Percentiles rank a stretch among this genome's conserved stretches.
Evolutionary conservation across 2,113 vertebrate genomes (phyloP).

Genomic region (Ptilonorhynchus violaceus): DNA sequence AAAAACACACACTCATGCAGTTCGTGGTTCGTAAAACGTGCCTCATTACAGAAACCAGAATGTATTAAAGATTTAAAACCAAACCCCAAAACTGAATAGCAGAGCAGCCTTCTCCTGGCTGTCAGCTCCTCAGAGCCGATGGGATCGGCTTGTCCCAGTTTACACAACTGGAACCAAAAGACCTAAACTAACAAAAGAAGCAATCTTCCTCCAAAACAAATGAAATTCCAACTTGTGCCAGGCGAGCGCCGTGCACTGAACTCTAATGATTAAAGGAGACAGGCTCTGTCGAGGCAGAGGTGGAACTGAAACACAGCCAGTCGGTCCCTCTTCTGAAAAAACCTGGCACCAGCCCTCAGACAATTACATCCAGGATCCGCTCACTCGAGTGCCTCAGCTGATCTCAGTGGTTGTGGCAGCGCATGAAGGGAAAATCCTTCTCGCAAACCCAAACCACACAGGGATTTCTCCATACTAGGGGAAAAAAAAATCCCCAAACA

Average conservation of each 20-base stretch:
- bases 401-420: conserved; percentile 63
- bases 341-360: conserved; percentile 52
- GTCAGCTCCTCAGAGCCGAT: background rate
- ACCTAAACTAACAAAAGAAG: conserved; percentile 43
- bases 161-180: conserved; percentile 43
- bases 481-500: background rate
- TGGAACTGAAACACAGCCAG: conserved; percentile 44
- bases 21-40: background rate
- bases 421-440: conserved; percentile 61
- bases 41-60: background rate
- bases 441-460: conserved; percentile 12
- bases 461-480: conserved; percentile 19
- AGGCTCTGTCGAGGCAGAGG: conserved; percentile 59
- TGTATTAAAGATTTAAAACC: background rate
- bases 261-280: conserved; percentile 63
- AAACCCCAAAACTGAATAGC: background rate
- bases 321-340: conserved; percentile 19
- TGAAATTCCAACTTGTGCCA: conserved; percentile 13
- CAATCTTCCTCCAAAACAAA: conserved; percentile 40
- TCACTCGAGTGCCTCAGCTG: conserved; percentile 50
- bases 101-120: background rate
- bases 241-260: conserved; percentile 41
- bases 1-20: background rate
- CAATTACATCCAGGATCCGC: conserved; percentile 40
- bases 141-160: background rate